Conservation (phyloP, 2,113 vertebrate species). For the Baryphthengus martii region DNA sequence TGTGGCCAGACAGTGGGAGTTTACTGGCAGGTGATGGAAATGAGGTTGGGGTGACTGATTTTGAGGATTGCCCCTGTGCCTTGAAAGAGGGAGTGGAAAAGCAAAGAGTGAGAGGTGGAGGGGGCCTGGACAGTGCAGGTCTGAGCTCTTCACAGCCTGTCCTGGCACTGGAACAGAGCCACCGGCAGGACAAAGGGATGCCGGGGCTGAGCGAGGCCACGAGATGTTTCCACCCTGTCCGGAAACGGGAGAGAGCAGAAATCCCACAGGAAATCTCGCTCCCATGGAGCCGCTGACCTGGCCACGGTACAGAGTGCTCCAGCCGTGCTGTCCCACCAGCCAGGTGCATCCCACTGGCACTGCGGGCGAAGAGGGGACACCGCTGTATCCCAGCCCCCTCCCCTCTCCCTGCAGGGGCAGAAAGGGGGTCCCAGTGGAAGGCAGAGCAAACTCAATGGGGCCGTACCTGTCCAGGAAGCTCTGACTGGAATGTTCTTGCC, state of each 20-base stretch:
- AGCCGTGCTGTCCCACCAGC: neutral
- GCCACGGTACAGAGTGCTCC: neutral
- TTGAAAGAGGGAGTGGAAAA: neutral
- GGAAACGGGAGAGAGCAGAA: slow-evolving; percentile 37
- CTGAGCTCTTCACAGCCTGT: neutral
- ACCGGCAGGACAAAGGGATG: neutral
- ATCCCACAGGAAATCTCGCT: slow-evolving; percentile 46
- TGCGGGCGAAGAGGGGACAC: neutral
- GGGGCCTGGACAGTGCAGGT: neutral
- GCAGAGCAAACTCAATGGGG: neutral
- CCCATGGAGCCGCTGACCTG: neutral
- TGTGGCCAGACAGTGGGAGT: neutral
- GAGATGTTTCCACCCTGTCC: neutral
- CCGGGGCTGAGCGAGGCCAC: neutral
- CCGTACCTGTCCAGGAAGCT: neutral
- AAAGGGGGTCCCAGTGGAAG: neutral
- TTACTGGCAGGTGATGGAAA: neutral
- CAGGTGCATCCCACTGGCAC: slow-evolving; percentile 35
- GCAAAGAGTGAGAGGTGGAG: neutral
- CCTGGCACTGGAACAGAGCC: neutral
- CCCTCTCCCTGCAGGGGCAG: neutral
- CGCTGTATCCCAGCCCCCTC: neutral
- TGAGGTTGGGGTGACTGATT: fast-evolving
- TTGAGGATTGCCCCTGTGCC: neutral
- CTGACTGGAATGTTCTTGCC: neutral